These are phyloP conservation scores for Cathartes aura DNA, from an alignment of 2,113 vertebrate species.

Conservation along the genomic window DNA sequence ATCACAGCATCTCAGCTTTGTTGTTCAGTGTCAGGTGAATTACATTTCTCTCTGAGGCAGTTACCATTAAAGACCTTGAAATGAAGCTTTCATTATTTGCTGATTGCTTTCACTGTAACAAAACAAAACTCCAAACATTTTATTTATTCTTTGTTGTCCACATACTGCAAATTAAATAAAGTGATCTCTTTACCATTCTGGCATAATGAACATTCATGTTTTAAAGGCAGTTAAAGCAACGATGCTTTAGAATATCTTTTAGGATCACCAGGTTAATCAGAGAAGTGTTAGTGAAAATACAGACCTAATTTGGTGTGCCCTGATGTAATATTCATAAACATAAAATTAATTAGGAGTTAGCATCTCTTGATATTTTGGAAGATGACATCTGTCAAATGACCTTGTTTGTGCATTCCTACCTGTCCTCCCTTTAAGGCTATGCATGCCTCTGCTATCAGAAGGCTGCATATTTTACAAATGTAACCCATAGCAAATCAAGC, in stretches of 20 bases:
- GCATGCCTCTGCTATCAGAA: background rate
- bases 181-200: background rate
- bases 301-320: background rate
- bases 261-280: background rate
- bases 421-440: background rate
- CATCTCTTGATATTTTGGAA: background rate
- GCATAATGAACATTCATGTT: background rate
- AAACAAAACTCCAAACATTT: background rate
- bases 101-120: background rate
- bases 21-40: conserved; percentile 22
- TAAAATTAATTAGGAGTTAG: background rate
- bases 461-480: rapidly evolving
- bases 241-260: background rate
- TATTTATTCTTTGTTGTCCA: background rate
- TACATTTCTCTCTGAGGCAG: conserved; percentile 20
- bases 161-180: background rate
- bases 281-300: background rate
- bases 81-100: conserved; percentile 31
- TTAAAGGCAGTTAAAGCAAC: background rate
- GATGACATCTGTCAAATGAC: background rate
- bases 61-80: conserved; percentile 9
- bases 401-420: background rate
- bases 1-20: background rate
- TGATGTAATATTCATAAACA: background rate
- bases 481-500: background rate